These are phyloP conservation scores for Monoplex corrugatus DNA, from an alignment of 2,888 invertebrate genomes.

Conservation along the genomic window DNA sequence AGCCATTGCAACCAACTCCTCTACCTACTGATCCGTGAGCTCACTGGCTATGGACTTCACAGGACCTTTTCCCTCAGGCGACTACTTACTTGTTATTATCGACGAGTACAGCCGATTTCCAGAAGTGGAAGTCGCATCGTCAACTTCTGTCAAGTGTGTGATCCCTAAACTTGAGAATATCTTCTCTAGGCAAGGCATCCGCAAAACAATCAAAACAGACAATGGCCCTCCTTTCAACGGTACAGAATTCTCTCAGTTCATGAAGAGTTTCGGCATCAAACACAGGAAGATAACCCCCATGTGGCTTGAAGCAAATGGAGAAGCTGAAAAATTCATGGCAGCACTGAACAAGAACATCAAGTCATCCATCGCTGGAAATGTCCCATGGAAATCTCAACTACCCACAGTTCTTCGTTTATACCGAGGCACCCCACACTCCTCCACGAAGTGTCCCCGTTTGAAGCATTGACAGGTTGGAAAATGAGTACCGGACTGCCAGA, in stretches of 20 bases:
- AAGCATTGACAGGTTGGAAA: not conserved
- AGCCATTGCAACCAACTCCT: constrained; percentile 42
- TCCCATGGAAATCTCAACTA: not conserved
- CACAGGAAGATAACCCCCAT: constrained; percentile 36
- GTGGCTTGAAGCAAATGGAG: constrained; percentile 32
- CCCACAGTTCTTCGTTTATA: not conserved
- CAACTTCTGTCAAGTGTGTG: constrained; percentile 54
- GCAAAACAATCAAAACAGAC: not conserved
- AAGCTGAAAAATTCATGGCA: constrained; percentile 4
- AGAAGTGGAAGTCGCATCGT: constrained; percentile 56
- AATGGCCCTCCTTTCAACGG: not conserved
- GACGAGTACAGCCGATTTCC: constrained; percentile 62
- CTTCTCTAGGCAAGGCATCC: not conserved
- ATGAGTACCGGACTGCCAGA: not conserved
- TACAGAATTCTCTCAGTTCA: not conserved
- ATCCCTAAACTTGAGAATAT: constrained; percentile 52
- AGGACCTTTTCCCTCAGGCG: not conserved
- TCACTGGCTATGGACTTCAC: not conserved
- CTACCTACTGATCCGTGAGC: constrained; percentile 49
- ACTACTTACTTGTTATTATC: constrained; percentile 56
- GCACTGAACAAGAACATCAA: not conserved
- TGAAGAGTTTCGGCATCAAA: not conserved
- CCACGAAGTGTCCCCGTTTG: not conserved
- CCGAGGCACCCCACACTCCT: not conserved
- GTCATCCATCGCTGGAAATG: not conserved